Conservation (phyloP, 1,140 invertebrate genomes). For the Acarapis woodi region DNA sequence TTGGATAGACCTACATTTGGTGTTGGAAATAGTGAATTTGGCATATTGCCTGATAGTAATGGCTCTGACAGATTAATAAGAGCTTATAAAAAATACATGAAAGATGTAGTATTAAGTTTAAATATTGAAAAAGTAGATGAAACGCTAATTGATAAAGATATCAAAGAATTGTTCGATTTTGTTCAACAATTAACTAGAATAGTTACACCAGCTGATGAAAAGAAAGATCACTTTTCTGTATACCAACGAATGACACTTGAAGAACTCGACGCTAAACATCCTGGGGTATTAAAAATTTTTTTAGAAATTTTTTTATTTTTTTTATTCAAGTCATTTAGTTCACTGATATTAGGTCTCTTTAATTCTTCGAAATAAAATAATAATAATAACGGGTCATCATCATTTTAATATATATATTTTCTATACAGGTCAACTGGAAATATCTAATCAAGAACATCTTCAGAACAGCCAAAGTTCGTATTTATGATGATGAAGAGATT, state of each 20-base stretch:
- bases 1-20: not conserved
- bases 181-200: constrained; percentile 1
- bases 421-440: not conserved
- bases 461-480: not conserved
- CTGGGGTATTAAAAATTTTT: not conserved
- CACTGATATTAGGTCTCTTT: too few species aligned
- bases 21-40: not conserved
- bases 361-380: too few species aligned
- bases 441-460: not conserved
- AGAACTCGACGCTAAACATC: not conserved
- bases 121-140: constrained; percentile 1
- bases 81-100: constrained; percentile 2
- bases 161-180: constrained; percentile 4
- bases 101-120: not conserved
- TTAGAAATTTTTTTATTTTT: not conserved
- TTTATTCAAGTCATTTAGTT: too few species aligned
- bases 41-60: not conserved
- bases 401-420: not conserved
- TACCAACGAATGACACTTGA: constrained; percentile 3
- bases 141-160: constrained; percentile 2
- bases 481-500: not conserved
- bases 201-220: not conserved
- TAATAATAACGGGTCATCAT: too few species aligned
- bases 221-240: not conserved
- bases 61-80: not conserved